Evolutionary conservation across 2,797 vertebrate genomes (phyloP), one percentile per base, ranked within the genome.

Genomic region (Oreochromis mossambicus): DNA sequence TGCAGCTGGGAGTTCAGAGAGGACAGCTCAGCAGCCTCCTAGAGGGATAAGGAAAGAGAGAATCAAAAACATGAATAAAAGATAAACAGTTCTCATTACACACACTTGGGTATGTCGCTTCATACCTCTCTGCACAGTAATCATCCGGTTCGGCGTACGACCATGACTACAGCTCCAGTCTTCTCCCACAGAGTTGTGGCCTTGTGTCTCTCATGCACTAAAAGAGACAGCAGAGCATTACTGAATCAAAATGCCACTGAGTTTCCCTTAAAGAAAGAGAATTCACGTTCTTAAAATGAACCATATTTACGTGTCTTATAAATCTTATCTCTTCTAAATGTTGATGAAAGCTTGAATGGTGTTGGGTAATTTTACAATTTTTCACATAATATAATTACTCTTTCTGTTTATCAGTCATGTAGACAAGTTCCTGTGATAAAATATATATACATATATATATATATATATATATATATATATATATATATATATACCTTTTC

Each of bases 61-160:
- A 82, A 73, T 78, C 13, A 48, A 32, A 41, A 5, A 11, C 19
- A 76, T 13, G 3, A 41, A 32, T 68, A 8, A 50, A 68, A 32
- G 8, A 21, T 38, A 51, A 52, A 4, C 50, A 29, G 26, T 46
- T 75, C 4, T 79, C 17, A 9, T 46, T 24, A 32, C 8, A 76
- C 11, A 77, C 24, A 48, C 19, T 5, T 29, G 24, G 6, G 8
- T 15, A 41, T 41, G 8, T 41, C 24, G 46, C 36, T 5, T 21
- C 50, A n/a, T 94, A 98, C 98, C 97, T 98, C 98, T 96, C 98
- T 97, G 95, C 98, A 99, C 94, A 98, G 95, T 95, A 98, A 97
- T 95, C 98, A 99, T 95, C 98, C 98, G 73, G 98, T 98, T 85
- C 98, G 95, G 51, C 97, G 96, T 19, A 99, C 97, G 26, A 97